A percentile compares a stretch with the other conserved stretches of the same genome.
phyloP scores from a whole-genome alignment of 1,140 invertebrate species.

The Metopolophium dirhodum region DNA sequence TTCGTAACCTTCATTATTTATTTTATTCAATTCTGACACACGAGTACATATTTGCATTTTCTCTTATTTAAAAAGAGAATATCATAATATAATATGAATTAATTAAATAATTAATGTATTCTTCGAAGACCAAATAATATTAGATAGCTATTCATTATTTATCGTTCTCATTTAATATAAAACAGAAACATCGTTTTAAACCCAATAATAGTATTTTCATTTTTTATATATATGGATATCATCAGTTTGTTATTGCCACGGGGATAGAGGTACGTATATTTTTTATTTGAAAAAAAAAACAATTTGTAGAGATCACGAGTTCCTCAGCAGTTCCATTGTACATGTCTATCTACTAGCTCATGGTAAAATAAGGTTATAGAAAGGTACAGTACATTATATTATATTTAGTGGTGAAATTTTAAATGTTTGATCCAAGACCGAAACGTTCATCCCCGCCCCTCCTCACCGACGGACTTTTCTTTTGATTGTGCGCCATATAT shows the following conservation, averaged over 20 bases:
- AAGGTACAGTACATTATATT: too few species aligned
- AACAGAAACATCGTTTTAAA: neutral
- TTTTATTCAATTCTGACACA: neutral
- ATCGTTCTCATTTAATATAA: too few species aligned
- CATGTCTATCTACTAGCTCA: too few species aligned
- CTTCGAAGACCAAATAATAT: neutral
- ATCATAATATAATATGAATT: neutral
- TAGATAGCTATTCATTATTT: neutral
- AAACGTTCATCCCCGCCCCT: too few species aligned
- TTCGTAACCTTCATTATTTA: neutral
- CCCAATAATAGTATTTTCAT: neutral
- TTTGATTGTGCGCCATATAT: too few species aligned
- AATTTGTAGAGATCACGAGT: neutral
- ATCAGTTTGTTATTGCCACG: neutral
- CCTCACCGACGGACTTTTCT: too few species aligned
- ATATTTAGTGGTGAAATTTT: too few species aligned
- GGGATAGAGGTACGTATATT: neutral
- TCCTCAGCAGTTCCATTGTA: too few species aligned
- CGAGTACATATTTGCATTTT: neutral
- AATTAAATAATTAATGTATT: neutral
- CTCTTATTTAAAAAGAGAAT: neutral
- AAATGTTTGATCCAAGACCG: too few species aligned
- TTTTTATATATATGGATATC: neutral
- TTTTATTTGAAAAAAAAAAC: neutral
- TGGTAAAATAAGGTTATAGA: too few species aligned